phyloP scores from a whole-genome alignment of 2,113 vertebrate species.

The Machaerirhynchus nigripectus region DNA sequence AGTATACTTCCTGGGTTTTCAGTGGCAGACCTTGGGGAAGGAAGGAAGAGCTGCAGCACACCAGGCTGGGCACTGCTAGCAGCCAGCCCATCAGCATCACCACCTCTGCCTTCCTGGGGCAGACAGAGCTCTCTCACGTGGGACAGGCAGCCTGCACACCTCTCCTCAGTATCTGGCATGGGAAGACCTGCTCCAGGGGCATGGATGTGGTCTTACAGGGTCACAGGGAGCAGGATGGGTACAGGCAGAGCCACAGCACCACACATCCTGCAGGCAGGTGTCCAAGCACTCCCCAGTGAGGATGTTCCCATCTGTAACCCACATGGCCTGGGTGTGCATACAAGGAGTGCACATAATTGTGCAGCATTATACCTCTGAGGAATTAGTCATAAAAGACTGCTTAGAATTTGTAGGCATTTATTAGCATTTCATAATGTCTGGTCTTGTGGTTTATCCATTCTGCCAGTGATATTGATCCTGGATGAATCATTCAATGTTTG shows the following conservation, averaged over 20 bases:
- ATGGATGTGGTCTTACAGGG: background rate
- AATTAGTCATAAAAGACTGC: background rate
- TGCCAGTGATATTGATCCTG: background rate
- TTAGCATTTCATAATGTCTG: background rate
- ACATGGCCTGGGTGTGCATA: fast-evolving
- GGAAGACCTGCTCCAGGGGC: fast-evolving
- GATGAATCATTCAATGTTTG: background rate
- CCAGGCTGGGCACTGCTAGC: background rate
- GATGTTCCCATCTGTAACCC: fast-evolving
- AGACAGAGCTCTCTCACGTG: fast-evolving
- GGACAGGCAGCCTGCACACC: background rate
- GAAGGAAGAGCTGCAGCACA: background rate
- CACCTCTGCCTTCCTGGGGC: background rate
- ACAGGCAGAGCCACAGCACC: background rate
- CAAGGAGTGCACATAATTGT: background rate
- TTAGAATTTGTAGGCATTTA: background rate
- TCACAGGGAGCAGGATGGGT: background rate
- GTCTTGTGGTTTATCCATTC: background rate
- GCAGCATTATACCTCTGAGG: background rate
- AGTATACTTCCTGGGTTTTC: background rate
- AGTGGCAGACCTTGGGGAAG: background rate
- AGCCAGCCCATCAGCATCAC: background rate
- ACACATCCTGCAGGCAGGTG: background rate
- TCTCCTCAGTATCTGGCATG: fast-evolving
- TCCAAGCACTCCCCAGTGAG: fast-evolving